Base-by-base conservation (phyloP, 1,140 invertebrate genomes). In the Stenopsyche tienmushanensis region DNA sequence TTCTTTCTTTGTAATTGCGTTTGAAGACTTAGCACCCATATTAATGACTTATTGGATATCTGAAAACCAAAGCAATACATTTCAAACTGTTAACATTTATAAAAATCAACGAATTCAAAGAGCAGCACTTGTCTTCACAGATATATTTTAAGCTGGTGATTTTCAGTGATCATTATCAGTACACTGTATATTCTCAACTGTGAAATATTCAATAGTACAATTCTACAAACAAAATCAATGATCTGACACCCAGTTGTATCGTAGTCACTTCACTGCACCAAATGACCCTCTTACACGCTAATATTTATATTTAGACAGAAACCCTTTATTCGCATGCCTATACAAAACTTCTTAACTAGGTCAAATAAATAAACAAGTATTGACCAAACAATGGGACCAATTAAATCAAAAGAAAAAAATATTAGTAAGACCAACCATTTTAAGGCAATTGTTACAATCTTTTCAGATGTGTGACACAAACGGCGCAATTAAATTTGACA, bases 11-110 rank as follows among this genome's bases (percentile, higher is more conserved):
- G 64, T 64, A 13, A 54, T 54, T 23, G 63, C 44, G 18, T 70
- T 70, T 15, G 68, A 63, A 1, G 64, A 64, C 49, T 66, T 70
- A 45, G 62, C 62, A 15, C 68, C 68, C 68, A 70, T 70, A 5
- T 7, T 15, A 20, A n/a, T 21, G 39, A 54, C 20, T 13, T 1
- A 54, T n/a, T 25, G n/a, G 15, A 2, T 21, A 21, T 23, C 47
- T 49, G 47, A 57, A 41, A 42, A 17, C 1, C 45, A 3, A 45
- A 45, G 3, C 18, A 15, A 15, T 8, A 15, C 42, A 45, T 7
- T 15, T 15, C 49, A 25, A 2, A 52, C 18, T 52, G 10, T 25
- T 15, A 2, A 50, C 2, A 50, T 50, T 7, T 3, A 50, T 50
- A 44, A 44, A 44, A 44, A 44, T 2, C 3, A 15, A 44, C 13